These are phyloP conservation scores for Hirtodrosophila histrioides DNA, from an alignment of 2,888 invertebrate genomes.

Conservation along the genomic window DNA sequence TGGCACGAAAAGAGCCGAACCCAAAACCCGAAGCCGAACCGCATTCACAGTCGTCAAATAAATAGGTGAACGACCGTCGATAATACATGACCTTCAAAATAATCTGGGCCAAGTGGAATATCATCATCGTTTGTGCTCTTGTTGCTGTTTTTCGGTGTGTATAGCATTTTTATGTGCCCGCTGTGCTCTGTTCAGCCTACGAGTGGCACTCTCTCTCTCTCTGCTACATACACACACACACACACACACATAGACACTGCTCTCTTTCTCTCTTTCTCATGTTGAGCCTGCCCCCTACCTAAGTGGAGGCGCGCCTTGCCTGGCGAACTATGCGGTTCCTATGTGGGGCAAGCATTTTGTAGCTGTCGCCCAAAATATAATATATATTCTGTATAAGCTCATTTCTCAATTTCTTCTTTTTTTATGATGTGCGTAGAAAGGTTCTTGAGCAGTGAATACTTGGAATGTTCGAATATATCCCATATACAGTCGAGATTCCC, in stretches of 20 bases:
- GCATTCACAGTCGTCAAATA: slow-evolving; percentile 53
- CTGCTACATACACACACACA: slow-evolving; percentile 17
- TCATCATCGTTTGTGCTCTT: slow-evolving; percentile 55
- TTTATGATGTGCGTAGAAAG: slow-evolving; percentile 2
- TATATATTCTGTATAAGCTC: slow-evolving; percentile 6
- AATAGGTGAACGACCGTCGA: slow-evolving; percentile 85
- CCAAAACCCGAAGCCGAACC: slow-evolving; percentile 17
- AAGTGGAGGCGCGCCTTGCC: too few relatives aligned
- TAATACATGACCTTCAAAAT: slow-evolving; percentile 84
- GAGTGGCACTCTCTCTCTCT: slow-evolving; percentile 14
- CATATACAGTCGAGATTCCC: too few relatives aligned
- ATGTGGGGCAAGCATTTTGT: slow-evolving; percentile 4
- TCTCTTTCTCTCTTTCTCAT: slow-evolving; percentile 4
- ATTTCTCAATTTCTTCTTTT: slow-evolving; percentile 16
- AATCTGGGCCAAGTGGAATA: slow-evolving; percentile 85
- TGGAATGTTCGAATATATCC: too few relatives aligned
- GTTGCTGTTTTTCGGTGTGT: slow-evolving; percentile 24
- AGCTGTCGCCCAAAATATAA: slow-evolving; percentile 10
- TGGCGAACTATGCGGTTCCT: too few relatives aligned
- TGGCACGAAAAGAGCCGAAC: slow-evolving; percentile 13
- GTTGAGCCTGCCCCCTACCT: slow-evolving; percentile 24
- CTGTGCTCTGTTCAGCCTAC: slow-evolving; percentile 19
- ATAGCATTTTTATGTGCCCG: slow-evolving; percentile 24
- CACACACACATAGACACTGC: neutral
- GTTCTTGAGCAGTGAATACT: neutral